These are phyloP conservation scores for Apostichopus leukothele DNA, from an alignment of 53 echinoderm and acorn worm genomes.

Conservation along the genomic window DNA sequence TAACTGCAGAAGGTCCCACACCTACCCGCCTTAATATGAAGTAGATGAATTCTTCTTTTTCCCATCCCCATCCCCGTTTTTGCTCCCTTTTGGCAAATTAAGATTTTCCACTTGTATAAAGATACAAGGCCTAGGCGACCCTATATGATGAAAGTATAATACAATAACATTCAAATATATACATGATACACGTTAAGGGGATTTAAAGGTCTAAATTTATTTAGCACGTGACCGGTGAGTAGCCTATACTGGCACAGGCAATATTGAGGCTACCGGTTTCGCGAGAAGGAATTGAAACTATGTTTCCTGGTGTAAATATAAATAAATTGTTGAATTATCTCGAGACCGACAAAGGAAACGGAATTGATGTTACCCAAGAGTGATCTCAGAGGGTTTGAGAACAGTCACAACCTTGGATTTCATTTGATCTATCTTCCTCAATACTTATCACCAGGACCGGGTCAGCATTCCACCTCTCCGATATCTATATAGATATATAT, in stretches of 20 bases:
- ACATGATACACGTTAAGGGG: no score
- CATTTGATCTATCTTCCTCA: slow-evolving; percentile 11
- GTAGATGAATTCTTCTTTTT: no score
- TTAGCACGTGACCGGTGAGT: background rate
- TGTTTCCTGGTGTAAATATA: background rate
- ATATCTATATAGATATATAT: no score
- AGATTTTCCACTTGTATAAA: no score
- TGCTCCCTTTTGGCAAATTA: no score
- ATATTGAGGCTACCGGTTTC: background rate
- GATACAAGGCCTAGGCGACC: no score
- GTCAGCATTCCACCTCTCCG: background rate
- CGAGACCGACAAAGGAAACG: background rate
- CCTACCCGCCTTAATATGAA: no score
- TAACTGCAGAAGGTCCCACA: no score
- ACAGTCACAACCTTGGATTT: background rate
- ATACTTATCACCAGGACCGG: background rate
- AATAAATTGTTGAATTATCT: slow-evolving; percentile 13
- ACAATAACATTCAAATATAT: no score
- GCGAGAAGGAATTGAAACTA: slow-evolving; percentile 13
- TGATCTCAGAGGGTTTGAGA: background rate
- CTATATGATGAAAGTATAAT: no score
- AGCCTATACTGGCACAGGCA: background rate
- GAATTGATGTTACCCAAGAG: no score
- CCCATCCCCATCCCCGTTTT: no score
- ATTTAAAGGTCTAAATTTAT: background rate